Evolutionary conservation across 2,113 vertebrate species (phyloP).

Genomic region (Atherinomorus stipes): DNA sequence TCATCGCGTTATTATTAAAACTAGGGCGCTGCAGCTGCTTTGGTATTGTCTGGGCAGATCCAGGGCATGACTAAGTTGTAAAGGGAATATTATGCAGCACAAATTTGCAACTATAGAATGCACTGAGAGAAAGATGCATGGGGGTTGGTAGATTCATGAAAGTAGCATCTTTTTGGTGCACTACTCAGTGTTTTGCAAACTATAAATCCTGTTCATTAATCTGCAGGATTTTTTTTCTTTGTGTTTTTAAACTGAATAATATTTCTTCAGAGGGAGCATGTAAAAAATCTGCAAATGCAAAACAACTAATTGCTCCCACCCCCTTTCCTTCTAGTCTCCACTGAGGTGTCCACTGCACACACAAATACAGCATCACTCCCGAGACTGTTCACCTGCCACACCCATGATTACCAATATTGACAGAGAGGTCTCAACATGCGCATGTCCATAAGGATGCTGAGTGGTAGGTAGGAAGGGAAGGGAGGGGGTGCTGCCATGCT

Average conservation of each 20-base stretch:
- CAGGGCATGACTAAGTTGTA: not conserved
- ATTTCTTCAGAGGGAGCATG: not conserved
- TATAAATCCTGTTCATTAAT: too few species aligned
- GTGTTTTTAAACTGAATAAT: too few species aligned
- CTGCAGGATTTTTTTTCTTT: not conserved
- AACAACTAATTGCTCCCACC: not conserved
- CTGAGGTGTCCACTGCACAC: not conserved
- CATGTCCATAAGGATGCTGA: conserved; percentile 57
- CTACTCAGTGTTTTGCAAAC: not conserved
- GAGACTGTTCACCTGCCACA: conserved; percentile 69
- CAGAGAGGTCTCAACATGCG: conserved; percentile 44
- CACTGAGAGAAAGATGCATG: not conserved
- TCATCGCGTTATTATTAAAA: conserved; percentile 6
- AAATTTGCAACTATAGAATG: not conserved
- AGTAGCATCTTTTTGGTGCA: not conserved
- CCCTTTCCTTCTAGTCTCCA: not conserved
- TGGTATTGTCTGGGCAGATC: not conserved
- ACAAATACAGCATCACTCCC: conserved; percentile 52
- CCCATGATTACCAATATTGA: conserved; percentile 74
- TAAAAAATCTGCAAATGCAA: not conserved
- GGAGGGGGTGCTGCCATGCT: not conserved
- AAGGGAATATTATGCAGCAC: not conserved
- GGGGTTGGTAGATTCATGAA: not conserved
- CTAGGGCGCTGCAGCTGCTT: not conserved
- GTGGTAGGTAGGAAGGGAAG: not conserved